These are phyloP conservation scores for Papilio protenor DNA, from an alignment of 2,888 invertebrate species.

Conservation along the genomic window DNA sequence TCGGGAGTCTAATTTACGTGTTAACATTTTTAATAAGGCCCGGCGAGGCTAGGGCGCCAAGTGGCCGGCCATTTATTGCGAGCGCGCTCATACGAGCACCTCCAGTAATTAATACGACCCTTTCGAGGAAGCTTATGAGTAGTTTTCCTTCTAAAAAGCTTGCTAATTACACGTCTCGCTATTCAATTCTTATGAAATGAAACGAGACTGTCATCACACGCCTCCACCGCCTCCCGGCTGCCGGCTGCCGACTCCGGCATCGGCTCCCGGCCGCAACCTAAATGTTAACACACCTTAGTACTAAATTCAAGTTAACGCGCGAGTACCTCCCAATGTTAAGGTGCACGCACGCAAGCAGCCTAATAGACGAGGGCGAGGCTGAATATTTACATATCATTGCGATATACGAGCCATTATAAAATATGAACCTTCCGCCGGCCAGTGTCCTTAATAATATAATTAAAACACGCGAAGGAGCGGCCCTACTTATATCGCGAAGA, in stretches of 20 bases:
- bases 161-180: conserved; percentile 78
- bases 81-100: conserved; percentile 75
- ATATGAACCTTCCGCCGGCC: conserved; percentile 80
- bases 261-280: conserved; percentile 47
- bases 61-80: conserved; percentile 81
- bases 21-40: conserved; percentile 84
- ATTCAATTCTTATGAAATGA: conserved; percentile 58
- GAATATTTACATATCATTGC: conserved; percentile 84
- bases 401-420: conserved; percentile 80
- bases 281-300: conserved; percentile 71
- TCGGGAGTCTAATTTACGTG: conserved; percentile 80
- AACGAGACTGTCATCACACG: conserved; percentile 43
- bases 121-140: conserved; percentile 83
- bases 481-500: conserved; percentile 68
- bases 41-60: conserved; percentile 78
- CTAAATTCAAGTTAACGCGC: conserved; percentile 75
- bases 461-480: conserved; percentile 83
- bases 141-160: conserved; percentile 79
- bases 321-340: conserved; percentile 79
- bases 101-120: conserved; percentile 82
- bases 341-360: conserved; percentile 76
- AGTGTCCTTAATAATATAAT: conserved; percentile 83
- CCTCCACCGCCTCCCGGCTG: conserved; percentile 33
- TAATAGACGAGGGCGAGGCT: conserved; percentile 76
- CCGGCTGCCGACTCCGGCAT: background rate